These are phyloP conservation scores for Pachymerium ferrugineum DNA, from an alignment of 2,888 invertebrate genomes.

Conservation along the genomic window DNA sequence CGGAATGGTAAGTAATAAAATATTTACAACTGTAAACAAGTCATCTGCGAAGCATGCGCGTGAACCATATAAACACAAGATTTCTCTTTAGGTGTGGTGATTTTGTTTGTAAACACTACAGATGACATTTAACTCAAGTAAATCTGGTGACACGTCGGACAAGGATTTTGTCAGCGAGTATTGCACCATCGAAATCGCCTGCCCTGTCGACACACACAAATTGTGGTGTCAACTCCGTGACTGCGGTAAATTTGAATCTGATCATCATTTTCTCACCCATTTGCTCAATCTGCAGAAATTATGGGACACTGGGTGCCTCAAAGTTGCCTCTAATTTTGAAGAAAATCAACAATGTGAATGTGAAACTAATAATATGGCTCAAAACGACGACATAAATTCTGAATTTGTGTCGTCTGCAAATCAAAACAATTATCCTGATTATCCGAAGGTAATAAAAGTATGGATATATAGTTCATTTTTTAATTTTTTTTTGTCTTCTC, in stretches of 20 bases:
- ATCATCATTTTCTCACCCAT: slow-evolving; percentile 28
- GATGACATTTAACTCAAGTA: slow-evolving; percentile 21
- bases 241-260: slow-evolving; percentile 26
- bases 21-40: background rate
- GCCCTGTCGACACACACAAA: slow-evolving; percentile 24
- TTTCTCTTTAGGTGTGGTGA: background rate
- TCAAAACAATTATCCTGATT: background rate
- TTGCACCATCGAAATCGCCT: slow-evolving; percentile 26
- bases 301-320: slow-evolving; percentile 26
- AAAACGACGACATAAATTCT: background rate
- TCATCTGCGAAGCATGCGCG: background rate
- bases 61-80: background rate
- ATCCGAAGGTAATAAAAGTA: background rate
- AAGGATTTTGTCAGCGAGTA: background rate
- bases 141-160: slow-evolving; percentile 2
- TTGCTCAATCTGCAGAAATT: slow-evolving; percentile 28
- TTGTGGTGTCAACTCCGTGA: slow-evolving; percentile 29
- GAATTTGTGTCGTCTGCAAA: background rate
- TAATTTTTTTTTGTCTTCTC: background rate
- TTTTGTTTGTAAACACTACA: background rate
- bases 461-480: background rate
- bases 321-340: background rate
- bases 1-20: background rate
- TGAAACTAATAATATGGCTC: background rate
- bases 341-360: slow-evolving; percentile 22